Base-by-base conservation (phyloP, 1,140 invertebrate genomes). In the Xylocopa sonorina region DNA sequence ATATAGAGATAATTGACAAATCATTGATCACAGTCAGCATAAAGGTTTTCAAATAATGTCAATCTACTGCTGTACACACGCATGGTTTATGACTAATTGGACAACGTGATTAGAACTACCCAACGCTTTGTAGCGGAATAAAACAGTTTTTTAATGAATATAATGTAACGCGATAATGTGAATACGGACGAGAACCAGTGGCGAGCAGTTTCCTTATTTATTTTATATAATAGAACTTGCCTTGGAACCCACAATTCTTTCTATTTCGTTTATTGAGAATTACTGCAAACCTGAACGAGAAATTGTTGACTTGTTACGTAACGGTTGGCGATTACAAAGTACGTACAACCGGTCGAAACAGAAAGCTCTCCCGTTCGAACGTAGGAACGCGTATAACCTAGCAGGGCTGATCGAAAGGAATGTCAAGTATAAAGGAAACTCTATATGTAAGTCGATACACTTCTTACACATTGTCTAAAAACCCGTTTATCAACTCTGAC, bases 371-470 rank as follows among this genome's bases (percentile, higher is more conserved):
- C 34, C 14, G 48, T 16, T 67, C 5, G 29, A 74, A 43, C 16
- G 51, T 27, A 58, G 24, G 53, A 57, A 18, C 14, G 29, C 16
- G 14, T 53, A 69, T 18, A 24, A n/a, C 24, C n/a, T 16, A 18
- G 51, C 14, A 69, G 74, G 64, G 51, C 66, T 69, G 66, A 77
- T 69, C 29, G 64, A 68, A 77, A 77, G 74, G 74, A 77, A 77
- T 77, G 74, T 77, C 74, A 77, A 77, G 74, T 69, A 77, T 77
- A 77, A 77, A 69, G 74, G 74, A 77, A 77, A 77, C 53, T 58
- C 32, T 58, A 77, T 69, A 77, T n/a, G 66, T 69, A 76, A 76
- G 50, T 34, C 16, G 63, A 76, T 76, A 76, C 51, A 68, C 50
- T 67, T 76, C 55, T 76, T 67, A 46, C n/a, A 57, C 18, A 18